Evolutionary conservation across 1,140 invertebrate species (phyloP), one percentile per base, ranked within the genome.

Genomic region (Lepidurus arcticus): DNA sequence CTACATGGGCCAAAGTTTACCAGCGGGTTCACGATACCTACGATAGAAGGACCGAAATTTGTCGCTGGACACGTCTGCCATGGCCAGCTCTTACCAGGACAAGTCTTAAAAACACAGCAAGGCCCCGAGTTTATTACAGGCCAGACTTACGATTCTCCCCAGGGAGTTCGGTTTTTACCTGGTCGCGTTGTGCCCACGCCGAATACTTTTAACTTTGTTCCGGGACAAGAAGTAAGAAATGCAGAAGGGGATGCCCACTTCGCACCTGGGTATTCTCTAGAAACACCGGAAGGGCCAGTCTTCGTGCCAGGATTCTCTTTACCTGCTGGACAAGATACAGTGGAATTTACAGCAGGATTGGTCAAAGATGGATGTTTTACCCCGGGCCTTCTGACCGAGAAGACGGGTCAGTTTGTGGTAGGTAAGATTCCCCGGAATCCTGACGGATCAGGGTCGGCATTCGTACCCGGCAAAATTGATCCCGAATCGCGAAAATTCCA

Each of bases 221-320:
- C 80, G 21, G 81, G 81, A n/a, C 79, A 81, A 73, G 79, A 79
- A 42, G 73, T 82, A 13, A 74, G 76, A 43, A 74, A 42, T n/a
- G 76, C 47, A 34, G 80, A 81, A 7, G 82, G 82, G 10, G 87
- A 88, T 79, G 86, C 85, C 82, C 86, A 88, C 74, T 91, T 91
- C 81, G 85, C 91, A 16, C 90, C 90, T 44, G 90, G 90, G 10
- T 90, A 92, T 84, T 91, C 91, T 9, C 84, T 92, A n/a, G 85
- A 89, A 81, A 91, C 90, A 10, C 89, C 90, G 65, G 84, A 87
- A 78, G 91, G 90, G 16, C 85, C 87, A 5, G 34, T 88, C 77
- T 93, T 93, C 84, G 88, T 91, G 73, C 91, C 92, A 44, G 92
- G 92, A 1, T 87, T 92, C 74, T 92, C 89, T 65, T 86, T 92